Percentiles rank a stretch among this genome's conserved stretches.
Conservation (phyloP, 2,888 invertebrate genomes). For the Pandemis corylana region DNA sequence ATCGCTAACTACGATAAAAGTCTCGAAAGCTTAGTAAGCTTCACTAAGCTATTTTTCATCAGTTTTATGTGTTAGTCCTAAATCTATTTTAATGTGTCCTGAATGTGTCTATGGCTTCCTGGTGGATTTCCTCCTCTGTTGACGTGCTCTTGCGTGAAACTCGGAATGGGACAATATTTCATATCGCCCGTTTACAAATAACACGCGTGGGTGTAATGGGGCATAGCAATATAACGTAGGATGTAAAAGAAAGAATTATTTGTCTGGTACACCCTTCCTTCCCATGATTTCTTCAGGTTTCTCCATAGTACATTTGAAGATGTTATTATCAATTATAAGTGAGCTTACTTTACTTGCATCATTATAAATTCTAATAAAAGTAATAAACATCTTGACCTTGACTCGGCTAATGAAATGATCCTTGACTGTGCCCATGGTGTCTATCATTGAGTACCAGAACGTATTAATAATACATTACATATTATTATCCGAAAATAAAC, state of each 20-base stretch:
- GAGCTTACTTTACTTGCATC: neutral
- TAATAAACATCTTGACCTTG: conserved; percentile 12
- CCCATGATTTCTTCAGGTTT: neutral
- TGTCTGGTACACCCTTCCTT: neutral
- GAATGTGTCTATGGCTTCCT: conserved; percentile 35
- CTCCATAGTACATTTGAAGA: neutral
- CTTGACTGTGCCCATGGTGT: conserved; percentile 15
- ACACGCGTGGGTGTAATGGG: conserved; percentile 19
- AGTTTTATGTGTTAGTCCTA: conserved; percentile 21
- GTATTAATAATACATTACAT: conserved; percentile 18
- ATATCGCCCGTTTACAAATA: conserved; percentile 30
- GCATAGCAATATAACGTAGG: neutral
- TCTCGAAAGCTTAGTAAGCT: conserved; percentile 11
- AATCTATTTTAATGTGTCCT: conserved; percentile 31
- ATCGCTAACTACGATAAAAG: conserved; percentile 17
- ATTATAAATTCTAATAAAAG: neutral
- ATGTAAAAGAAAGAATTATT: neutral
- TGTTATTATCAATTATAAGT: neutral
- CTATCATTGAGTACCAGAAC: conserved; percentile 4
- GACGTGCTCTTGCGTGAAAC: conserved; percentile 38
- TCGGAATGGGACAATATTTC: conserved; percentile 26
- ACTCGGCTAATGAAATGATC: conserved; percentile 21
- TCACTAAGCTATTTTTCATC: conserved; percentile 19
- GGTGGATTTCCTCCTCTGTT: conserved; percentile 30
- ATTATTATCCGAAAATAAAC: conserved; percentile 31